A percentile compares a stretch with the other conserved stretches of the same genome.
These are phyloP conservation scores for Laticauda laticaudata DNA, from an alignment of 2,113 vertebrate species.

Conservation along the genomic window DNA sequence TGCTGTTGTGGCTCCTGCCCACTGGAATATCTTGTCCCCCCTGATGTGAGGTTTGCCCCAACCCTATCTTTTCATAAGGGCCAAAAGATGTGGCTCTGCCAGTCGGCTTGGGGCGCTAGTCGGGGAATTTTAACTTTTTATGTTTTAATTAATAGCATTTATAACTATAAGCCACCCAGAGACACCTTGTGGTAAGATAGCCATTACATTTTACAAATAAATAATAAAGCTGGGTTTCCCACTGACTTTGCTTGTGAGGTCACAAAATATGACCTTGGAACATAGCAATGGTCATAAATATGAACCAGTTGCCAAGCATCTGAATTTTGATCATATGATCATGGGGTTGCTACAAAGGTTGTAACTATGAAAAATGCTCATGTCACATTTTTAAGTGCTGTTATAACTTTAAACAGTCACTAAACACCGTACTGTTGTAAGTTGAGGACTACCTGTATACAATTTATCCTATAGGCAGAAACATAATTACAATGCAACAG, in stretches of 20 bases:
- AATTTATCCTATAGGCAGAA: neutral
- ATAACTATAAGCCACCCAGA: neutral
- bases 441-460: neutral
- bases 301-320: neutral
- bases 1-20: too few relatives aligned
- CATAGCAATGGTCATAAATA: neutral
- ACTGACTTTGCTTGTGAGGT: neutral
- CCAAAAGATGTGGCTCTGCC: too few relatives aligned
- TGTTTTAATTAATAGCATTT: neutral
- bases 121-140: too few relatives aligned
- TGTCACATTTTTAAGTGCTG: neutral
- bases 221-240: neutral
- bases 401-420: neutral
- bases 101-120: too few relatives aligned
- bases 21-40: too few relatives aligned
- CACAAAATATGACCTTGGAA: neutral
- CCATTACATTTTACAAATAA: neutral
- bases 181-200: neutral
- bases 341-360: neutral
- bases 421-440: neutral
- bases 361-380: neutral
- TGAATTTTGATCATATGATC: neutral
- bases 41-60: too few relatives aligned
- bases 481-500: neutral
- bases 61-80: too few relatives aligned